Conservation (phyloP, 2,888 invertebrate species). For the Halocaridina rubra region DNA sequence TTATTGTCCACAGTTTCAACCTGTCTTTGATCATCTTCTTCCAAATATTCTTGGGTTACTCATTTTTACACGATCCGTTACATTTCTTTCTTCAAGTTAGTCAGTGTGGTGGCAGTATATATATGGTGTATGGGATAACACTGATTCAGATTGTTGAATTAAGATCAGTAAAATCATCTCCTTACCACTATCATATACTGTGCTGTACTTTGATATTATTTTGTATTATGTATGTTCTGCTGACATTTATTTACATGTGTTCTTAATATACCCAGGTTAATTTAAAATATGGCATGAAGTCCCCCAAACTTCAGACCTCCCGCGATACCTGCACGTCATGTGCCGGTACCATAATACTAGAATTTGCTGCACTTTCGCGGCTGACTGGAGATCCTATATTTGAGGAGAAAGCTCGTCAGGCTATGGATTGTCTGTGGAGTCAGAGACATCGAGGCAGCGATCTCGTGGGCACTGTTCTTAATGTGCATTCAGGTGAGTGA, state of each 20-base stretch:
- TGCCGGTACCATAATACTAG: slow-evolving; percentile 96
- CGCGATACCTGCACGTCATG: slow-evolving; percentile 97
- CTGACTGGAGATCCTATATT: slow-evolving; percentile 76
- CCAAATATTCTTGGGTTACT: too few species aligned
- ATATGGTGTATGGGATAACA: too few species aligned
- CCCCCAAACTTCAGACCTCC: slow-evolving; percentile 78
- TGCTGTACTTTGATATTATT: too few species aligned
- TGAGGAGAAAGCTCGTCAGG: slow-evolving; percentile 88
- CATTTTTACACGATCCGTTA: too few species aligned
- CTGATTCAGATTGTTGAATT: too few species aligned
- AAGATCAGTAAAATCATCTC: too few species aligned
- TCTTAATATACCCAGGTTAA: slow-evolving; percentile 82
- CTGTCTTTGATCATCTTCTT: too few species aligned
- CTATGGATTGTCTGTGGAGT: slow-evolving; percentile 97
- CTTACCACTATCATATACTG: too few species aligned
- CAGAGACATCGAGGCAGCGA: slow-evolving; percentile 90
- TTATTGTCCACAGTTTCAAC: too few species aligned
- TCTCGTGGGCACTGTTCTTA: slow-evolving; percentile 96
- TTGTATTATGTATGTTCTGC: neutral
- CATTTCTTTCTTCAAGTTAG: too few species aligned
- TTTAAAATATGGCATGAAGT: slow-evolving; percentile 84
- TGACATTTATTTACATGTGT: neutral
- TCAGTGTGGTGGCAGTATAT: too few species aligned
- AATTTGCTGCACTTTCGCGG: slow-evolving; percentile 95
- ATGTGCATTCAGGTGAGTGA: slow-evolving; percentile 81